Evolutionary conservation across 2,797 vertebrate species (phyloP).

Genomic region (Danio tinwini): DNA sequence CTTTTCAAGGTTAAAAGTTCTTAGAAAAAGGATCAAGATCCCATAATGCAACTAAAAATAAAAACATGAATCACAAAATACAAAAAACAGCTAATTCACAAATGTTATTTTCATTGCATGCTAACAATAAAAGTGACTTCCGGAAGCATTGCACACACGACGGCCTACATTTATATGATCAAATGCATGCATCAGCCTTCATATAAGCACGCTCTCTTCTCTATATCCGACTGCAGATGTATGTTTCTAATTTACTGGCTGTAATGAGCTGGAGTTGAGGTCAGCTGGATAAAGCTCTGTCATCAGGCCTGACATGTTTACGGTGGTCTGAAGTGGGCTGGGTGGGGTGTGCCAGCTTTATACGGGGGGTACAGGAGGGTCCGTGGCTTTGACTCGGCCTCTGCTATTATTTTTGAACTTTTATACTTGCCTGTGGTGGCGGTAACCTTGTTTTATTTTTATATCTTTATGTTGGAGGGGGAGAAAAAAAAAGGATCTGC

Average conservation of each 20-base stretch:
- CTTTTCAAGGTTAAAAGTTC: too few species aligned
- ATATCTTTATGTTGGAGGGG: constrained; percentile 78
- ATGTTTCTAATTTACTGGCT: constrained; percentile 84
- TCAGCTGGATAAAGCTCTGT: constrained; percentile 86
- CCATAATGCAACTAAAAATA: too few species aligned
- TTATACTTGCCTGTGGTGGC: constrained; percentile 68
- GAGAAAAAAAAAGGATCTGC: constrained; percentile 63
- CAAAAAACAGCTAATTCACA: too few species aligned
- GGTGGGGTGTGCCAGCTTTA: constrained; percentile 67
- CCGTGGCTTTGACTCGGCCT: constrained; percentile 75
- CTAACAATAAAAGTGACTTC: constrained; percentile 11
- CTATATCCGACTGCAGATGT: constrained; percentile 65
- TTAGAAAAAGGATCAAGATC: too few species aligned
- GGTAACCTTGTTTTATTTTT: constrained; percentile 80
- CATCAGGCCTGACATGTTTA: constrained; percentile 85
- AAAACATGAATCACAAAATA: too few species aligned
- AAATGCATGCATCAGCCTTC: constrained; percentile 18
- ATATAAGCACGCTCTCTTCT: constrained; percentile 44
- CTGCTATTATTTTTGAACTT: constrained; percentile 77
- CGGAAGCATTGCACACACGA: constrained; percentile 16
- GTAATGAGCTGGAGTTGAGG: constrained; percentile 87
- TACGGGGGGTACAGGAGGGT: constrained; percentile 77
- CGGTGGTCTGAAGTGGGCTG: constrained; percentile 84
- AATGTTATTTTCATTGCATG: too few species aligned
- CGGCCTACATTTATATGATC: constrained; percentile 15